Evolutionary conservation across 2,797 vertebrate species (phyloP), one percentile per base, ranked within the genome.

Genomic region (Silurus lanzhouensis): DNA sequence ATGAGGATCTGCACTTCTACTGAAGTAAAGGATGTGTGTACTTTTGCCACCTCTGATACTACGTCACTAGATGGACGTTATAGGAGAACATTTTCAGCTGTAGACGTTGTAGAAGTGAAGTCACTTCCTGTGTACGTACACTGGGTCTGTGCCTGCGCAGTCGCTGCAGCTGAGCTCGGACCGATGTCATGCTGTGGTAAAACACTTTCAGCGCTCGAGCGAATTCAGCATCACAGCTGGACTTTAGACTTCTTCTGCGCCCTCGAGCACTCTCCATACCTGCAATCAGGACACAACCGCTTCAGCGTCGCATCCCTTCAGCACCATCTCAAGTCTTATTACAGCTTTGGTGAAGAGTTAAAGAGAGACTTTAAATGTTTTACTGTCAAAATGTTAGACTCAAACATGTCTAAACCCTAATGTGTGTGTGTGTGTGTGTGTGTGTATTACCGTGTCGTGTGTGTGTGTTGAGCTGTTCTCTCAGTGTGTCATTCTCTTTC

Each of bases 171-270:
- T 96, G 95, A 71, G 89, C 94, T 86, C 94, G 92, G 15, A 96
- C 96, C 2, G 89, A 89, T 0, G 94, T 97, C 96, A 97, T 96
- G 82, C 94, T 95, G 93, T 96, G 96, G 88, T 97, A 97, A 93
- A 97, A 97, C 84, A 93, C 93, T 89, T 97, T 97, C 1, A 97
- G 95, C 10, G 96, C 95, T 22, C 93, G 96, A 68, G 96, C 96
- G 76, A 97, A 95, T 80, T 97, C 96, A 25, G 93, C 94, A 81
- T 97, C 96, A 0, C 93, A 96, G 92, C 95, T 94, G 71, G 93
- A 93, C 82, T 91, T 92, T 57, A 92, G 76, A 25, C 86, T 78
- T 6, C 86, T 84, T 17, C 2, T 61, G 61, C 92, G 91, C 52
- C 90, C 83, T 0, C 88, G 93, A 0, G 7, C 83, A 19, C 89